phyloP scores from a whole-genome alignment of 2,113 vertebrate genomes.

The Myotis davidii region DNA sequence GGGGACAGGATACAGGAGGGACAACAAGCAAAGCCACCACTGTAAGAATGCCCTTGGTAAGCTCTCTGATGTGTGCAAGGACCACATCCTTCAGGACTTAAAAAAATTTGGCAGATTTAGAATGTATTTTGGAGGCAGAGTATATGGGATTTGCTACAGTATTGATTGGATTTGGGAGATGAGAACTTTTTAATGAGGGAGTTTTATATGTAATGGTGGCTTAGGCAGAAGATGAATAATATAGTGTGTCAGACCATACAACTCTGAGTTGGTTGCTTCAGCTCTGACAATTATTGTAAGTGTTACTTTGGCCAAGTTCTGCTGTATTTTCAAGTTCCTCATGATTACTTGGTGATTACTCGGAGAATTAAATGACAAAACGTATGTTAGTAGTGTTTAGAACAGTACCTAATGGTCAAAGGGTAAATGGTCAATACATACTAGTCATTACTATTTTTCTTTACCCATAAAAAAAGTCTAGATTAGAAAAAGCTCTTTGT shows the following conservation, averaged over 20 bases:
- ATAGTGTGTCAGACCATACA: neutral
- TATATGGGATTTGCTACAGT: neutral
- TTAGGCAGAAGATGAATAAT: neutral
- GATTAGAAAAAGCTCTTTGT: neutral
- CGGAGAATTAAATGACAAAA: conserved; percentile 26
- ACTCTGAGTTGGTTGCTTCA: neutral
- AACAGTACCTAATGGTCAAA: neutral
- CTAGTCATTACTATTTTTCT: neutral
- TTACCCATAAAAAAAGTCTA: neutral
- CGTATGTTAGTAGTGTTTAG: neutral
- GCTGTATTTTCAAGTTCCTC: neutral
- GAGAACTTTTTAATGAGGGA: neutral
- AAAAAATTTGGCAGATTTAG: neutral
- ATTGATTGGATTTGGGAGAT: neutral
- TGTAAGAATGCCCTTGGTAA: neutral
- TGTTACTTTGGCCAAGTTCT: neutral
- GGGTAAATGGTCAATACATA: neutral
- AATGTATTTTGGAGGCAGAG: neutral
- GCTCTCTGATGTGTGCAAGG: neutral
- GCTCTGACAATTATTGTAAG: neutral
- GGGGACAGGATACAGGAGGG: neutral
- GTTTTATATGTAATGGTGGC: neutral
- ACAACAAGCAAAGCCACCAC: neutral
- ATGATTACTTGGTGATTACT: neutral
- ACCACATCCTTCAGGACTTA: neutral